phyloP scores from a whole-genome alignment of 2,797 vertebrate species.

The Anguilla megastoma region DNA sequence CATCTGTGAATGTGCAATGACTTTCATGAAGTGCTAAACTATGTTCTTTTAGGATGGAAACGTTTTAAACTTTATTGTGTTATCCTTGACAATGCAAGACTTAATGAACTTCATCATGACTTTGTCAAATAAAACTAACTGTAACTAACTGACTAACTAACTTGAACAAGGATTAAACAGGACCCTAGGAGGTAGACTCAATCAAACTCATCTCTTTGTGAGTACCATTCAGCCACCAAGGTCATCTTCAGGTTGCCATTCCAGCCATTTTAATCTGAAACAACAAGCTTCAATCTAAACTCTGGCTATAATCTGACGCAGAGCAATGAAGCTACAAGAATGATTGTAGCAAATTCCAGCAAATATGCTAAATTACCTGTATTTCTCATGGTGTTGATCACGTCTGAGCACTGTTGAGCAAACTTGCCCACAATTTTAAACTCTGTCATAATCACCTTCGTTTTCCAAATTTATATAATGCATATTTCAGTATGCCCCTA shows the following conservation, averaged over 20 bases:
- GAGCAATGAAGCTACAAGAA: background rate
- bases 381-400: background rate
- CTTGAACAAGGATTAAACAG: slow-evolving; percentile 13
- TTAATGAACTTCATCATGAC: too few species aligned
- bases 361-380: too few species aligned
- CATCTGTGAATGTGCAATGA: background rate
- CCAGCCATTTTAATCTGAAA: slow-evolving; percentile 45
- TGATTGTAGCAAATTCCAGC: background rate
- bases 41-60: background rate
- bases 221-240: slow-evolving; percentile 32
- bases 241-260: slow-evolving; percentile 56
- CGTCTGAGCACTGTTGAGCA: background rate
- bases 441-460: background rate
- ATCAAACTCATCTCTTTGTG: slow-evolving; percentile 43
- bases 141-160: too few species aligned
- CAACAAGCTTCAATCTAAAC: background rate
- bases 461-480: background rate
- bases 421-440: background rate
- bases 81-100: too few species aligned
- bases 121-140: too few species aligned
- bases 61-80: too few species aligned
- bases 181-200: slow-evolving; percentile 40
- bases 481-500: background rate
- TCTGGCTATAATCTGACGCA: background rate
- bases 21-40: background rate